These are phyloP conservation scores for Panagrolaimus sp. DNA, from an alignment of 1,140 invertebrate species.

Conservation along the genomic window DNA sequence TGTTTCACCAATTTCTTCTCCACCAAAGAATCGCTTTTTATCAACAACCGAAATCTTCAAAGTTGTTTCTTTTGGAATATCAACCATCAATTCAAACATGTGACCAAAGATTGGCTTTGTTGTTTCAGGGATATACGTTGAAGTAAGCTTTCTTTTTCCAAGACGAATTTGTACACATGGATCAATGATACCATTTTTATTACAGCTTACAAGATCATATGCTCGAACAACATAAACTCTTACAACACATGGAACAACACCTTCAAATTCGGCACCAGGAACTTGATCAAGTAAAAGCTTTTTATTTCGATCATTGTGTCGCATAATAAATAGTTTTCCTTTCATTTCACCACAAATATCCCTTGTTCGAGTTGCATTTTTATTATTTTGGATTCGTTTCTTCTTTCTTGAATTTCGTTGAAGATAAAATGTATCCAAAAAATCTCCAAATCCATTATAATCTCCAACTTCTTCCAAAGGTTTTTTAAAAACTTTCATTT, in stretches of 20 bases:
- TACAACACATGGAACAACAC: constrained; percentile 61
- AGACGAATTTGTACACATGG: constrained; percentile 43
- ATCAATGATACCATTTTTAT: constrained; percentile 36
- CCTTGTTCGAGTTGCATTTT: constrained; percentile 52
- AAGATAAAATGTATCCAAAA: constrained; percentile 62
- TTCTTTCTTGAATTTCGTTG: too few species aligned
- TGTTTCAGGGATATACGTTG: constrained; percentile 55
- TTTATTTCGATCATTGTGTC: constrained; percentile 24
- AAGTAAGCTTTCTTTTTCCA: constrained; percentile 46
- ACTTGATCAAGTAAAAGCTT: too few species aligned
- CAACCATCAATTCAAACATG: constrained; percentile 62
- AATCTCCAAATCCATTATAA: too few species aligned
- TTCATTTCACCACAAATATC: constrained; percentile 63
- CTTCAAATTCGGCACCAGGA: constrained; percentile 51
- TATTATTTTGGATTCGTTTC: constrained; percentile 59
- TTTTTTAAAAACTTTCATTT: constrained; percentile 34
- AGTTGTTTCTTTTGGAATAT: constrained; percentile 61
- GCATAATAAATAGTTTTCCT: constrained; percentile 56
- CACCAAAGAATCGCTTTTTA: constrained; percentile 62
- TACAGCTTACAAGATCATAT: too few species aligned
- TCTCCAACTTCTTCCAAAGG: too few species aligned
- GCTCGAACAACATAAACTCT: too few species aligned
- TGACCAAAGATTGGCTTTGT: too few species aligned
- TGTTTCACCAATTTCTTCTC: constrained; percentile 64
- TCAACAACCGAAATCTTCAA: constrained; percentile 60